These are phyloP conservation scores for Uromys caudimaculatus DNA, from an alignment of 2,797 vertebrate species.

Conservation along the genomic window DNA sequence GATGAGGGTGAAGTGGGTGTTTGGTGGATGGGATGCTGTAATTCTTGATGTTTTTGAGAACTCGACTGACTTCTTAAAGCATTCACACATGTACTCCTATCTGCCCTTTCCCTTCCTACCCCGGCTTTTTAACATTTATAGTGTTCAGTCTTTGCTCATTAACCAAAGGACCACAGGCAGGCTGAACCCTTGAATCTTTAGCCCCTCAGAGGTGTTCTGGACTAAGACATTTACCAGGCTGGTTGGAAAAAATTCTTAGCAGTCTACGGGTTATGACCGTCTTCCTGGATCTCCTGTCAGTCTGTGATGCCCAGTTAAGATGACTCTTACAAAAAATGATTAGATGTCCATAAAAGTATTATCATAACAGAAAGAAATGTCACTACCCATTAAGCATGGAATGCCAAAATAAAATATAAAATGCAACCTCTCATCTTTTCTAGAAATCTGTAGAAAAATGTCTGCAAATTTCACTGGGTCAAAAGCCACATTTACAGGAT, in stretches of 20 bases:
- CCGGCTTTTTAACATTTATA: background rate
- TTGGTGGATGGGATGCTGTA: background rate
- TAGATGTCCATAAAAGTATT: background rate
- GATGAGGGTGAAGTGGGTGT: background rate
- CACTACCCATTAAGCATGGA: background rate
- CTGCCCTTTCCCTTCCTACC: fast-evolving
- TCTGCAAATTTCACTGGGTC: background rate
- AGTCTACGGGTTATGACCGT: background rate
- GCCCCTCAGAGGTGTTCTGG: background rate
- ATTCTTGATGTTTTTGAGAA: background rate
- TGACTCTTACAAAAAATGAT: background rate
- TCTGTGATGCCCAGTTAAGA: background rate
- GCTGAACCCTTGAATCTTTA: background rate
- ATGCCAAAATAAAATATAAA: background rate
- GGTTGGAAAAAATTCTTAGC: background rate
- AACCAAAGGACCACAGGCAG: background rate
- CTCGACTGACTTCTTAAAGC: background rate
- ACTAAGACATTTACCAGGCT: background rate
- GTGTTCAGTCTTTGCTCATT: background rate
- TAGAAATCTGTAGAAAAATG: background rate
- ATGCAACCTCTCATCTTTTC: background rate
- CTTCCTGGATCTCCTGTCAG: background rate
- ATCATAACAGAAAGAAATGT: background rate
- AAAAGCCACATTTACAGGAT: background rate
- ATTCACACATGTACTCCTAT: background rate